Evolutionary conservation across 1,140 invertebrate genomes (phyloP).

Genomic region (Caenorhabditis tropicalis): DNA sequence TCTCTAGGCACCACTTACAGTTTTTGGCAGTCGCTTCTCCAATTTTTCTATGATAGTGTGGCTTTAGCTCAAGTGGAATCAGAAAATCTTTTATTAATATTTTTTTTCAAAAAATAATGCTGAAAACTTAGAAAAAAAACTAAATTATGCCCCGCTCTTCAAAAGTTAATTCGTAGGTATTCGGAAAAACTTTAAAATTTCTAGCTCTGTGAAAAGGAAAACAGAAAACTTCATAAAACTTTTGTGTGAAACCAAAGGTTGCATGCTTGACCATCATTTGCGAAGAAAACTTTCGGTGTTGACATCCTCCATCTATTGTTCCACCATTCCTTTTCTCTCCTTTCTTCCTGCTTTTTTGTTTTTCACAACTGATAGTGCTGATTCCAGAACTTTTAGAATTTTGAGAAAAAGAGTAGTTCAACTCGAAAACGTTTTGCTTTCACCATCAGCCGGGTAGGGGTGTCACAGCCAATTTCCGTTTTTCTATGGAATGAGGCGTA

Average conservation of each 20-base stretch:
- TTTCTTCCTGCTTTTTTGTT: neutral
- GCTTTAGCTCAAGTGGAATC: too few species aligned
- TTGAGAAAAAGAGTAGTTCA: neutral
- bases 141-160: too few species aligned
- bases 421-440: neutral
- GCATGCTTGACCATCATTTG: slow-evolving; percentile 30
- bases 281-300: neutral
- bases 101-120: too few species aligned
- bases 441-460: neutral
- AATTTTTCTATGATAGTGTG: too few species aligned
- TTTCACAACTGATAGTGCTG: neutral
- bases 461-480: slow-evolving; percentile 43
- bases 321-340: neutral
- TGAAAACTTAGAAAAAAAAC: too few species aligned
- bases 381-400: neutral
- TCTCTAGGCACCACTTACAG: too few species aligned
- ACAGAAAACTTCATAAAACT: too few species aligned
- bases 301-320: neutral
- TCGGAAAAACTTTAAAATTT: too few species aligned
- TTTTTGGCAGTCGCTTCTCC: too few species aligned
- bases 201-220: too few species aligned
- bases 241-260: neutral
- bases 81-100: too few species aligned
- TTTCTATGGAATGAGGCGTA: neutral
- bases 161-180: too few species aligned